These are phyloP conservation scores for Ptychochromis oligacanthus DNA, from an alignment of 2,113 vertebrate genomes.

Conservation along the genomic window DNA sequence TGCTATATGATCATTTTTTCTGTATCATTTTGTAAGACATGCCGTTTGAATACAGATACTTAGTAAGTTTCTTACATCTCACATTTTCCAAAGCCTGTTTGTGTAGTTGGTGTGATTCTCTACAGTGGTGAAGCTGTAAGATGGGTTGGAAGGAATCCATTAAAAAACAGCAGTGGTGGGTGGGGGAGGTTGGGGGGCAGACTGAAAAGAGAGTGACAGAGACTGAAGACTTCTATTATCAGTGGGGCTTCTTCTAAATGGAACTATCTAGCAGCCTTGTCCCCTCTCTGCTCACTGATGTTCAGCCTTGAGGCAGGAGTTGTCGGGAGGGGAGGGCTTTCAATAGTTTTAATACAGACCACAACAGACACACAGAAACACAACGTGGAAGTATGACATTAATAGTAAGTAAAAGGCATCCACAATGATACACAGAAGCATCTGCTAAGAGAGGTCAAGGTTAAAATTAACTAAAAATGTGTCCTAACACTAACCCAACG, in stretches of 20 bases:
- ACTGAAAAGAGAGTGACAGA: slow-evolving; percentile 62
- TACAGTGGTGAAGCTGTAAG: slow-evolving; percentile 20
- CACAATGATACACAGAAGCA: background rate
- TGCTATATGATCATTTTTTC: background rate
- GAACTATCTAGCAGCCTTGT: slow-evolving; percentile 66
- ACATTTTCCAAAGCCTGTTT: background rate
- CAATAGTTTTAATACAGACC: background rate
- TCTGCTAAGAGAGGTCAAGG: background rate
- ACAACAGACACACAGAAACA: slow-evolving; percentile 28
- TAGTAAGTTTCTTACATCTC: background rate
- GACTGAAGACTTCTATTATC: slow-evolving; percentile 77
- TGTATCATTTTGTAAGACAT: background rate
- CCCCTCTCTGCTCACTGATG: slow-evolving; percentile 53
- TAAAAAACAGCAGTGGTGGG: slow-evolving; percentile 43
- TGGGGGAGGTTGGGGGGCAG: slow-evolving; percentile 13
- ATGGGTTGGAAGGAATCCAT: slow-evolving; percentile 48
- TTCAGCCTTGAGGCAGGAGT: slow-evolving; percentile 56
- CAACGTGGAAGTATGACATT: background rate
- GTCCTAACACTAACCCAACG: background rate
- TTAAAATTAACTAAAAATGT: background rate
- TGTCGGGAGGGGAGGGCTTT: background rate
- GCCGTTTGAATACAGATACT: slow-evolving; percentile 8
- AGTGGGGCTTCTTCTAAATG: slow-evolving; percentile 70
- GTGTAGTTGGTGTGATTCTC: slow-evolving; percentile 20
- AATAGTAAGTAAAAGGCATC: background rate